These are phyloP conservation scores for Pandemis cinnamomeana DNA, from an alignment of 2,888 invertebrate species.

Conservation along the genomic window DNA sequence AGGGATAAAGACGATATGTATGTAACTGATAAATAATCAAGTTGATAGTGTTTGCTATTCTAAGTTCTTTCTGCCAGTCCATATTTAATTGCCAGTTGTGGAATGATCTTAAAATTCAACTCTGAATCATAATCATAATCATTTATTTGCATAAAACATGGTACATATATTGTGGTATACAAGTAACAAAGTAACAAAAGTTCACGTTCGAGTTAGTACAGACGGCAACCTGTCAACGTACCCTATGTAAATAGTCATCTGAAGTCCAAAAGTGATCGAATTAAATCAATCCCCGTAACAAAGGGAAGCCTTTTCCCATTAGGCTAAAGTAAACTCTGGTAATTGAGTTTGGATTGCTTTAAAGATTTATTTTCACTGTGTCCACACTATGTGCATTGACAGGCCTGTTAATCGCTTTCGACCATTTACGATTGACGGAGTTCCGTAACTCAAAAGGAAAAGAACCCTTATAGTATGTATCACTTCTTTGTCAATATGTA, in stretches of 20 bases:
- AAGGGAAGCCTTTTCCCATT: conserved; percentile 74
- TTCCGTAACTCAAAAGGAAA: not conserved
- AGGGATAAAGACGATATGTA: too few species aligned
- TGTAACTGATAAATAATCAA: not conserved
- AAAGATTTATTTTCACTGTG: conserved; percentile 76
- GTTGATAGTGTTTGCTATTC: not conserved
- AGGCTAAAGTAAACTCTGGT: conserved; percentile 75
- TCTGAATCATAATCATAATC: too few species aligned
- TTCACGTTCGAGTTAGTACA: not conserved
- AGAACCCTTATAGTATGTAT: too few species aligned
- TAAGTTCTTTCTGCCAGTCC: too few species aligned
- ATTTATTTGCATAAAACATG: too few species aligned
- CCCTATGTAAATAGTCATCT: conserved; percentile 61
- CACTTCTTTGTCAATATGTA: too few species aligned
- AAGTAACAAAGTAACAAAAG: not conserved
- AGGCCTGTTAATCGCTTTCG: conserved; percentile 47
- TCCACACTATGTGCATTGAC: conserved; percentile 52
- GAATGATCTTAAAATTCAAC: not conserved
- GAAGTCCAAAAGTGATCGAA: conserved; percentile 68
- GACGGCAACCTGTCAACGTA: conserved; percentile 45
- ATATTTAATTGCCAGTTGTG: too few species aligned
- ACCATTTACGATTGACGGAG: conserved; percentile 39
- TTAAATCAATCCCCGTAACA: conserved; percentile 66
- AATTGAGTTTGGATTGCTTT: conserved; percentile 81
- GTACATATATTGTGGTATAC: too few species aligned